These are phyloP conservation scores for Halocynthia roretzi DNA, from an alignment of 23 tunicate species.

Conservation along the genomic window DNA sequence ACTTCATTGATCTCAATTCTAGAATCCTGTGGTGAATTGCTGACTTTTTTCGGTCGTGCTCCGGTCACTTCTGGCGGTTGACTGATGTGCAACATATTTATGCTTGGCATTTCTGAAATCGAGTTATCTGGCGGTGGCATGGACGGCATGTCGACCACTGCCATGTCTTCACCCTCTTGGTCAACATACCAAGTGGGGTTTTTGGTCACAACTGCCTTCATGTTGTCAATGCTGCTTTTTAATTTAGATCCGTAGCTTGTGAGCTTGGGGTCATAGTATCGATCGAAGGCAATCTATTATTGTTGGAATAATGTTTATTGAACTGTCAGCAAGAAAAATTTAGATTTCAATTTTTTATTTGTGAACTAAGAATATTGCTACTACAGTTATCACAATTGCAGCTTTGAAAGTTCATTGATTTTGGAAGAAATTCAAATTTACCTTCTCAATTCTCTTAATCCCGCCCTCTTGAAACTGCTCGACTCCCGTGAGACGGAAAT, in stretches of 20 bases:
- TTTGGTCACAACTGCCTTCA: neutral
- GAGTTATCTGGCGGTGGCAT: neutral
- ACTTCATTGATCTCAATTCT: no score
- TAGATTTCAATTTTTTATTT: no score
- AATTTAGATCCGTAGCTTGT: slow-evolving; percentile 20
- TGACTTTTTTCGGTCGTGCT: neutral
- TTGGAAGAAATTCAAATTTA: neutral
- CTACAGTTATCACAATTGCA: no score
- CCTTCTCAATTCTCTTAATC: slow-evolving; percentile 17
- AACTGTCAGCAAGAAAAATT: no score
- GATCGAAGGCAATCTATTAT: slow-evolving; percentile 11
- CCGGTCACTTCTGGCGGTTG: neutral
- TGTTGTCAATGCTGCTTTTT: slow-evolving; percentile 20
- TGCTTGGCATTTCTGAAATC: slow-evolving; percentile 15
- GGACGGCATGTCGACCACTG: slow-evolving; percentile 2
- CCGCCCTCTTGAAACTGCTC: slow-evolving; percentile 39
- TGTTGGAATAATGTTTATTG: no score
- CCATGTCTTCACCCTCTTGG: slow-evolving; percentile 4
- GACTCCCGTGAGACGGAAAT: slow-evolving; percentile 36
- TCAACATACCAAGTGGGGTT: slow-evolving; percentile 25
- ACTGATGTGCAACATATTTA: neutral
- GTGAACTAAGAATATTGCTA: no score
- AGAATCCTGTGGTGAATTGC: no score
- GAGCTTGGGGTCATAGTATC: slow-evolving; percentile 23
- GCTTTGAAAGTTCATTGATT: no score